phyloP scores from a whole-genome alignment of 2,113 vertebrate species.

The Tragelaphus strepsiceros region DNA sequence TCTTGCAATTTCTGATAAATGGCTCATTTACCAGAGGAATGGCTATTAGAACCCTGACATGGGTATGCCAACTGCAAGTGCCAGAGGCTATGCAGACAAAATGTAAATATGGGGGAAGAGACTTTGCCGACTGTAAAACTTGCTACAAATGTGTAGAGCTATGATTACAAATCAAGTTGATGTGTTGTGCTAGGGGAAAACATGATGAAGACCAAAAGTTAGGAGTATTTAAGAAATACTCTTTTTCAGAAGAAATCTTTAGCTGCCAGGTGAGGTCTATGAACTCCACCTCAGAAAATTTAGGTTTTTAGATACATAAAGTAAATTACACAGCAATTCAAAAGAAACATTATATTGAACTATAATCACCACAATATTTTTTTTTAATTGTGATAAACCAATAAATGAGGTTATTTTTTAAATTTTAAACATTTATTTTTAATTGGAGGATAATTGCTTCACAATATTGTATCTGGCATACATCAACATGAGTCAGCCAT shows the following conservation, averaged over 20 bases:
- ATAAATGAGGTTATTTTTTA: not conserved
- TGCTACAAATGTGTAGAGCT: not conserved
- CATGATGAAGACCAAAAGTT: not conserved
- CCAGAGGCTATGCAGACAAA: not conserved
- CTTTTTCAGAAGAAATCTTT: not conserved
- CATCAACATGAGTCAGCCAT: not conserved
- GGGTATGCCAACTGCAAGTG: not conserved
- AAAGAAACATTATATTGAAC: not conserved
- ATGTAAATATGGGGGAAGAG: not conserved
- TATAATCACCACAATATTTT: not conserved
- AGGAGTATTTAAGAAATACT: not conserved
- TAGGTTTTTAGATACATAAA: not conserved
- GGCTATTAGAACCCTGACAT: not conserved
- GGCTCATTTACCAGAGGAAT: not conserved
- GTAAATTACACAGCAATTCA: not conserved
- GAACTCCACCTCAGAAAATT: not conserved
- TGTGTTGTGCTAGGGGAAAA: not conserved
- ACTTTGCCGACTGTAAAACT: not conserved
- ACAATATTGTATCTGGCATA: not conserved
- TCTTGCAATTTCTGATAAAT: not conserved
- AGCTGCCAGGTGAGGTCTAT: not conserved
- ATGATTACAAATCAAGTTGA: not conserved
- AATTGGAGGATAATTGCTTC: not conserved
- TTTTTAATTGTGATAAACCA: not conserved
- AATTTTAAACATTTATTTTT: not conserved